Percentiles rank a stretch among this genome's conserved stretches.
These are phyloP conservation scores for Podarcis siculus DNA, from an alignment of 2,797 vertebrate genomes.

Conservation along the genomic window DNA sequence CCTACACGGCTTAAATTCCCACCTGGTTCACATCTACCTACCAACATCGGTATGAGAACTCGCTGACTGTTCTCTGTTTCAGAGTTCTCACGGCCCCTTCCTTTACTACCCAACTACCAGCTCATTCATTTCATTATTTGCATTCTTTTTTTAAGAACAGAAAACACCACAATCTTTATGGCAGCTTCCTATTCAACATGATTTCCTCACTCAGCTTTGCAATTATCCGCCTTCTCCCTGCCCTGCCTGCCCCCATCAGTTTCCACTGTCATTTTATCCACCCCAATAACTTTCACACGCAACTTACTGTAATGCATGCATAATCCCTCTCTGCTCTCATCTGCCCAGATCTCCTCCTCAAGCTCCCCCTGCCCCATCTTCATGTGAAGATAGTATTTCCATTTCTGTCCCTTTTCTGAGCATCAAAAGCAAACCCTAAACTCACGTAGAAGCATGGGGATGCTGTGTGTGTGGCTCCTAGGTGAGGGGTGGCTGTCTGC, in stretches of 20 bases:
- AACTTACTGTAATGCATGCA: background rate
- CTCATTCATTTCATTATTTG: slow-evolving; percentile 1
- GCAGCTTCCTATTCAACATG: background rate
- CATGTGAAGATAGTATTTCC: background rate
- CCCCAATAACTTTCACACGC: background rate
- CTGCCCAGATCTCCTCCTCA: background rate
- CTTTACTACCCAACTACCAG: background rate
- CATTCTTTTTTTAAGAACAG: background rate
- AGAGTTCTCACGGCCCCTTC: background rate
- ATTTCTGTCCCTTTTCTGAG: background rate
- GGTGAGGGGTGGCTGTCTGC: background rate
- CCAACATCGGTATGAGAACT: background rate
- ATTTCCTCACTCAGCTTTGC: slow-evolving; percentile 15
- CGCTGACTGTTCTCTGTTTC: background rate
- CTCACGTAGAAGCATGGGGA: background rate
- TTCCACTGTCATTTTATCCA: background rate
- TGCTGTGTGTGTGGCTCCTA: background rate
- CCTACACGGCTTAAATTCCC: background rate
- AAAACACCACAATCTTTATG: background rate
- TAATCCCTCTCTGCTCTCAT: background rate
- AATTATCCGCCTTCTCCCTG: background rate
- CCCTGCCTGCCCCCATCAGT: background rate
- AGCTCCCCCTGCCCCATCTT: background rate
- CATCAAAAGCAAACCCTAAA: background rate
- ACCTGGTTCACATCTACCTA: background rate